Base-by-base conservation (phyloP, 2,113 vertebrate genomes). In the Globicephala melas region DNA sequence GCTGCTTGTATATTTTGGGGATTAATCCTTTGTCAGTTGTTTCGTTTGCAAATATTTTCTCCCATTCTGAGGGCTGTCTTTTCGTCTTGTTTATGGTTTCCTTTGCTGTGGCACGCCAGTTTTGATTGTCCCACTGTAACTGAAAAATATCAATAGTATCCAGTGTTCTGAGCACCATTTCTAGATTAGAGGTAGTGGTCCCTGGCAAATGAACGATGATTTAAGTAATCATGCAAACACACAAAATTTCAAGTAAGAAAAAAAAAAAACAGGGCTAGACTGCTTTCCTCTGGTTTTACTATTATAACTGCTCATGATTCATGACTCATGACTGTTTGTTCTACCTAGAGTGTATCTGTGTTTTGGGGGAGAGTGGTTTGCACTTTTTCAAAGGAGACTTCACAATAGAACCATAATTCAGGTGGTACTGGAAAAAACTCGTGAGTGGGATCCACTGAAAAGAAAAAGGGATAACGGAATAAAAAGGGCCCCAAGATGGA, bases 111-210 rank as follows among this genome's bases (percentile, higher is more conserved):
- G 73, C 10, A 50, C 10, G 5, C 2, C 36, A 36, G 36, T 20
- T 76, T 44, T n/a, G 44, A 62, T 0, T n/a, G 6, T 13, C 21
- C 28, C 10, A 21, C 33, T 18, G 5, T 1, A 60, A 85, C 0
- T 77, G 12, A 68, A 70, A 90, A 67, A 31, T 53, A 53, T 15
- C 50, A 5, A 53, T 15, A 44, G 70, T 4, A 65, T 13, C 18
- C 36, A 2, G 13, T 33, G 33, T 21, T 26, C 11, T 14, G 38
- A 41, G 21, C 20, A 38, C 79, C 8, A 26, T 65, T 70, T 84
- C 81, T 85, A 55, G 62, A 47, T 77, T 76, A 88, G 88, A 55
- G 41, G 41, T 0, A 76, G 20, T 5, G 33, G 63, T 33, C 58
- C 33, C 41, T 41, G 18, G 20, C 15, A 58, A 87, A 63, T 20